Conservation (phyloP, 2,113 vertebrate species). For the Gavialis gangeticus region DNA sequence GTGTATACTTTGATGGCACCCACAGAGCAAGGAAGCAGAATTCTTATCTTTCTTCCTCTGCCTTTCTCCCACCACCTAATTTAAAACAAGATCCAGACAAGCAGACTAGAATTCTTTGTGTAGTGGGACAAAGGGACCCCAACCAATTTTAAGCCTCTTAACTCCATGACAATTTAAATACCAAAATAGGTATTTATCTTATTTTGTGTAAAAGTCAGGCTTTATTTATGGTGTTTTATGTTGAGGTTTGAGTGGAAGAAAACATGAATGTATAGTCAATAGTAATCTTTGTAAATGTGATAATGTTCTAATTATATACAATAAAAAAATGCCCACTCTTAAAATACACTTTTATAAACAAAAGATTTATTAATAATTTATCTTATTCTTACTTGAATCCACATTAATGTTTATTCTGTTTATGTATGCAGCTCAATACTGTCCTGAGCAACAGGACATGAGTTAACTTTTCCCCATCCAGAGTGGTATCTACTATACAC, state of each 20-base stretch:
- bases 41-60: background rate
- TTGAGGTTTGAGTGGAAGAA: background rate
- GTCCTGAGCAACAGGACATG: background rate
- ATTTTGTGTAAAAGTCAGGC: background rate
- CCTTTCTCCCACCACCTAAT: background rate
- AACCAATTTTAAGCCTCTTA: background rate
- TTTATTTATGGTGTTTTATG: constrained; percentile 32
- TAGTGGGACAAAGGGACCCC: background rate
- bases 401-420: constrained; percentile 45
- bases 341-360: constrained; percentile 8
- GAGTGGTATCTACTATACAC: constrained; percentile 60
- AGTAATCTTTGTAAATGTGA: background rate
- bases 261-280: constrained; percentile 1
- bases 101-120: background rate
- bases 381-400: background rate
- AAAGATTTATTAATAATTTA: background rate
- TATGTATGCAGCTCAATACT: constrained; percentile 41
- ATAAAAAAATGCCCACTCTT: background rate
- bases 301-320: constrained; percentile 10
- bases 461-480: constrained; percentile 52
- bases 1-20: background rate
- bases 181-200: background rate
- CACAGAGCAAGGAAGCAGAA: background rate
- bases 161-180: background rate
- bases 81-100: background rate